Percentiles rank a stretch among this genome's conserved stretches.
Evolutionary conservation across 2,888 invertebrate genomes (phyloP).

Genomic region (Oxytorus armatus): DNA sequence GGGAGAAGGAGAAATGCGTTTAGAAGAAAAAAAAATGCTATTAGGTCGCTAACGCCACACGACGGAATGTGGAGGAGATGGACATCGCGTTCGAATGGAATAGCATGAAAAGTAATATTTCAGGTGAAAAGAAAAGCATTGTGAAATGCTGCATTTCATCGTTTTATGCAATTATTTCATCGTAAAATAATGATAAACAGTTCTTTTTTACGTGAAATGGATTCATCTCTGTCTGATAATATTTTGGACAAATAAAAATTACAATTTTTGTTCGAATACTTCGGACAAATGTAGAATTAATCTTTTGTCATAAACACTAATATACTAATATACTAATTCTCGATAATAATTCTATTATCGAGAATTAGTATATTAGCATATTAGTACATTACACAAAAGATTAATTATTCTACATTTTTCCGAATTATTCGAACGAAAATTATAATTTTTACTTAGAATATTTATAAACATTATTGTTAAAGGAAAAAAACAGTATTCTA

Average conservation of each 20-base stretch:
- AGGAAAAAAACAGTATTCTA: no score
- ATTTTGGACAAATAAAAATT: background rate
- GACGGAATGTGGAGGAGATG: slow-evolving; percentile 1
- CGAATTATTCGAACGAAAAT: background rate
- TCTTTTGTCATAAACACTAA: no score
- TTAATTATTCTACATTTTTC: no score
- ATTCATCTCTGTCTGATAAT: background rate
- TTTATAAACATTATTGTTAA: no score
- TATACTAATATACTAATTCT: no score
- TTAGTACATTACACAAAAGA: no score
- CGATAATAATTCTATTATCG: no score
- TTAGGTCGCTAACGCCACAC: slow-evolving; percentile 35
- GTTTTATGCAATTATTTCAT: no score
- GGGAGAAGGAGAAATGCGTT: slow-evolving; percentile 18
- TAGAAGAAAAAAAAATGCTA: slow-evolving; percentile 43
- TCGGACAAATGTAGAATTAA: no score
- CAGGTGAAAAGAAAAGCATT: no score
- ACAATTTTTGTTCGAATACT: background rate
- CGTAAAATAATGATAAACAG: background rate
- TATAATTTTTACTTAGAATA: background rate
- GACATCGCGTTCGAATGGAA: background rate
- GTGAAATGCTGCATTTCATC: no score
- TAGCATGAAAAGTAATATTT: background rate
- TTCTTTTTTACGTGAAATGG: background rate
- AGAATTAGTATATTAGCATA: no score